Evolutionary conservation across 2,888 invertebrate genomes (phyloP).

Genomic region (Volucella zonaria): DNA sequence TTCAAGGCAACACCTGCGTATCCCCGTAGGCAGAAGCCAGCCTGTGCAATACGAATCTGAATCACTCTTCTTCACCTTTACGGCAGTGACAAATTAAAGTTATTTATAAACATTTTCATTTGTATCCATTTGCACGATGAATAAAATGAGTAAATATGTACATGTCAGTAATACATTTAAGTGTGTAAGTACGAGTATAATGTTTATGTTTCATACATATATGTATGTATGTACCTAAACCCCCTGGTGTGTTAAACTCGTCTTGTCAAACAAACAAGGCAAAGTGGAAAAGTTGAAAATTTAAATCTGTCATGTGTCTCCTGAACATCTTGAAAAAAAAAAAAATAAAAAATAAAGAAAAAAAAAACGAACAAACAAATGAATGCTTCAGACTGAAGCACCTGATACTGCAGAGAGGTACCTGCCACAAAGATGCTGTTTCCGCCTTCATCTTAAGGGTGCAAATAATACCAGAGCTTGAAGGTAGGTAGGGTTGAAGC

Average conservation of each 20-base stretch:
- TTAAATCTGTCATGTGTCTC: constrained; percentile 69
- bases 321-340: constrained; percentile 43
- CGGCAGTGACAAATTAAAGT: constrained; percentile 69
- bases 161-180: background rate
- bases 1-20: constrained; percentile 3
- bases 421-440: constrained; percentile 23
- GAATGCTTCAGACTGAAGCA: constrained; percentile 46
- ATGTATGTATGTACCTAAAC: constrained; percentile 10
- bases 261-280: constrained; percentile 60
- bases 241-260: constrained; percentile 27
- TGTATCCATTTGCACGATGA: constrained; percentile 57
- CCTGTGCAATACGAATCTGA: background rate
- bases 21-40: background rate
- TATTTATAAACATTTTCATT: constrained; percentile 70
- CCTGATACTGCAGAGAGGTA: constrained; percentile 53
- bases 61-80: constrained; percentile 33
- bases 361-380: constrained; percentile 27
- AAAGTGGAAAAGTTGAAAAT: constrained; percentile 69
- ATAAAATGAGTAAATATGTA: background rate
- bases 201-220: background rate
- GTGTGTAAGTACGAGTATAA: too few relatives aligned
- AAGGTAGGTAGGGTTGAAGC: constrained; percentile 7
- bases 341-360: constrained; percentile 13
- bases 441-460: constrained; percentile 31
- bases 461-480: constrained; percentile 5